Base-by-base conservation (phyloP, 2,113 vertebrate genomes). In the Oreochromis niloticus region DNA sequence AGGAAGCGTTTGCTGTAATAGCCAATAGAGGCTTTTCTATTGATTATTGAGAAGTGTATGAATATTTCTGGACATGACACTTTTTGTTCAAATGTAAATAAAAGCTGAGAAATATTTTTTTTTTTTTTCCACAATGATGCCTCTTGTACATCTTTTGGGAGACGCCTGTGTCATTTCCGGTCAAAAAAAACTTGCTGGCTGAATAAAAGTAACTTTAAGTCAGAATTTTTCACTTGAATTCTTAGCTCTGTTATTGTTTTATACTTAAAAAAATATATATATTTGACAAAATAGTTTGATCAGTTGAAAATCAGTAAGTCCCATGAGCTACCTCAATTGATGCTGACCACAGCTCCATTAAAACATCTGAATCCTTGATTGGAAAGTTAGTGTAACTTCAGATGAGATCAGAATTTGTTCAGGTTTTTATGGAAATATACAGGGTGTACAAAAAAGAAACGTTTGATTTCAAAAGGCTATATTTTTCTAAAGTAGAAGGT, bases 201-300 rank as follows among this genome's bases (percentile, higher is more conserved):
- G 57, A 61, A 61, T 61, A 61, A 61, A 61, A 61, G 17, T 32
- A 61, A 61, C 8, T 32, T 32, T 32, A 17, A 17, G 27, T 32
- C 57, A 59, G 32, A 17, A 17, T 0, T 0, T 7, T 71, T 41
- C 0, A 0, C 39, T 71, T 43, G n/a, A 71, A 43, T 43, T 14
- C 66, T 24, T 71, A 13, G 8, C 24, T 3, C n/a, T 43, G 39
- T 71, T 16, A 43, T 24, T 6, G 12, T 43, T 41, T 43, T 43
- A 43, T 71, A 36, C 32, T 63, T 19, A 56, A 27, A 41, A 41
- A 10, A 41, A 27, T 6, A 63, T 36, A 36, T 19, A 63, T 36
- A 36, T 19, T 19, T 19, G 59, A 63, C 1, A 11, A 63, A 57
- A 63, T 63, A 27, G 27, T 71, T 71, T 71, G n/a, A 24, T 9